These are phyloP conservation scores for Bolborhynchus lineola DNA, from an alignment of 2,113 vertebrate species.

Conservation along the genomic window DNA sequence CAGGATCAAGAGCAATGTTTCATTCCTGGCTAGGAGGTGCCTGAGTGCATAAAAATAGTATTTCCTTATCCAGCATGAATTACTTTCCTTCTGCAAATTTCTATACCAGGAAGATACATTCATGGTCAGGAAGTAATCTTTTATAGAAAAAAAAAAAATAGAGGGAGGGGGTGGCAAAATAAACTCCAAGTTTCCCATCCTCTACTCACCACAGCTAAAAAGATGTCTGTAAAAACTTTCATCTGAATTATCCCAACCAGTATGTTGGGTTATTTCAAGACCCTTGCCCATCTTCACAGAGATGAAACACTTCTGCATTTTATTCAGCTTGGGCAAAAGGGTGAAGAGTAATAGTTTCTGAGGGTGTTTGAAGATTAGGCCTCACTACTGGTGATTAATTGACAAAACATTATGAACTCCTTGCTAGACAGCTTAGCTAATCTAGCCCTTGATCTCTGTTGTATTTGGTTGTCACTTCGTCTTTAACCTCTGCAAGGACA, in stretches of 20 bases:
- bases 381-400: neutral
- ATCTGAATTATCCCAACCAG: neutral
- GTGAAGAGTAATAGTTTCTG: neutral
- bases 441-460: neutral
- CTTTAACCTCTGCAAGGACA: slow-evolving; percentile 17
- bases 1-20: neutral
- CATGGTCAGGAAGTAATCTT: neutral
- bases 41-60: neutral
- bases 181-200: neutral
- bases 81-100: neutral
- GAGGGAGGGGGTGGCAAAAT: neutral
- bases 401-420: neutral
- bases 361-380: neutral
- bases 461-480: neutral
- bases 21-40: neutral
- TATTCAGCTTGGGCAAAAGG: neutral
- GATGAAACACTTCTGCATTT: neutral
- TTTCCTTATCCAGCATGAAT: neutral
- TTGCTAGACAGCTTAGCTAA: neutral
- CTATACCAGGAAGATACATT: neutral
- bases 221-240: neutral
- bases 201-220: neutral
- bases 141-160: neutral
- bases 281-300: neutral
- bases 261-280: neutral